Percentiles rank a stretch among this genome's conserved stretches.
Evolutionary conservation across 2,888 invertebrate genomes (phyloP).

Genomic region (Agriopis marginaria): DNA sequence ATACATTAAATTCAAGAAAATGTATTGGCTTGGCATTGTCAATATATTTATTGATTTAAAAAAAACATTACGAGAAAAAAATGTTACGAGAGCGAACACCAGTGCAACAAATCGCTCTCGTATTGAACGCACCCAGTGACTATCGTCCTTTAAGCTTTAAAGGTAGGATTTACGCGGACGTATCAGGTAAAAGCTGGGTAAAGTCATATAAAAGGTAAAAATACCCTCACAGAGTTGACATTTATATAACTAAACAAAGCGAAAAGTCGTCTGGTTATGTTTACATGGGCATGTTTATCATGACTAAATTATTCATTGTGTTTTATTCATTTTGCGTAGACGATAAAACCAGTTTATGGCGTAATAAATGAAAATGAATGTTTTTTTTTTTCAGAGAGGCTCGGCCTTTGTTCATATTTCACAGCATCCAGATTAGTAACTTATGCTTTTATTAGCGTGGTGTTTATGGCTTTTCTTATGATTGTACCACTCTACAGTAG

Average conservation of each 20-base stretch:
- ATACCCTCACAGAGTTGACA: constrained; percentile 21
- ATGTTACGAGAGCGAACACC: too few relatives aligned
- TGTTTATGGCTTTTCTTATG: neutral
- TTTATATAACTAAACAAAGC: constrained; percentile 28
- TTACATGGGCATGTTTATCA: constrained; percentile 22
- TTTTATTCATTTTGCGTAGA: constrained; percentile 31
- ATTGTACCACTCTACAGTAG: too few relatives aligned
- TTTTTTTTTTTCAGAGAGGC: constrained; percentile 18
- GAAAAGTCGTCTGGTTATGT: constrained; percentile 10
- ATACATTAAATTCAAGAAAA: too few relatives aligned
- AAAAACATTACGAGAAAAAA: too few relatives aligned
- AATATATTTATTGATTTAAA: too few relatives aligned
- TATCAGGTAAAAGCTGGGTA: constrained; percentile 15
- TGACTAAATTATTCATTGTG: constrained; percentile 31
- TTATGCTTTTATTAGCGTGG: constrained; percentile 12
- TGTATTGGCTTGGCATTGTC: too few relatives aligned
- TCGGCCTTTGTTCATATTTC: constrained; percentile 1
- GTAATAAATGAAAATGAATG: constrained; percentile 23
- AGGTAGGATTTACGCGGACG: constrained; percentile 21
- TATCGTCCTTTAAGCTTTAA: neutral
- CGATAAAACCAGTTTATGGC: constrained; percentile 30
- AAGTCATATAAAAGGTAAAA: constrained; percentile 12
- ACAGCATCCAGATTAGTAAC: constrained; percentile 17
- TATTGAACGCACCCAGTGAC: too few relatives aligned
- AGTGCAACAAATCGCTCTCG: too few relatives aligned